Evolutionary conservation across 2,113 vertebrate genomes (phyloP).

Genomic region (Poeciliopsis turrubarensis): DNA sequence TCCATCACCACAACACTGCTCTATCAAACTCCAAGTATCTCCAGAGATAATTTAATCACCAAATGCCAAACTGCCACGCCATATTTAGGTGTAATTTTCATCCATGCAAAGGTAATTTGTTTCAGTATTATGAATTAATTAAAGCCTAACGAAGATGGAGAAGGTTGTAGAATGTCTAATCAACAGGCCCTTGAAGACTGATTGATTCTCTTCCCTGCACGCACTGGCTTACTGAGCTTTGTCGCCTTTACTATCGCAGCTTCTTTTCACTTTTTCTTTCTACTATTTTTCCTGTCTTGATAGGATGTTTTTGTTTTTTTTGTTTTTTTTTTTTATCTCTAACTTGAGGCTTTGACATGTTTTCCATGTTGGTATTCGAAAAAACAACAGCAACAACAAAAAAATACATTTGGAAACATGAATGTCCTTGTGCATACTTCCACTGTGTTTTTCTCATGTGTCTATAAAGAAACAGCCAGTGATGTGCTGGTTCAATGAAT

Average conservation of each 20-base stretch:
- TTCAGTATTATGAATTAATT: conserved; percentile 88
- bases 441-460: too few species aligned
- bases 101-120: conserved; percentile 86
- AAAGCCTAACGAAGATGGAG: conserved; percentile 85
- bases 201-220: conserved; percentile 74
- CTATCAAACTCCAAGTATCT: conserved; percentile 80
- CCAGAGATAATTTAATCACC: conserved; percentile 84
- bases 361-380: not conserved
- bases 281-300: conserved; percentile 11
- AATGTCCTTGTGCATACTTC: not conserved
- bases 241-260: conserved; percentile 40
- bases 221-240: conserved; percentile 53
- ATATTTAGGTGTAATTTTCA: conserved; percentile 85
- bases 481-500: too few species aligned
- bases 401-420: not conserved
- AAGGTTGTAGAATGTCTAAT: conserved; percentile 81
- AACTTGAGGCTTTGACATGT: conserved; percentile 9
- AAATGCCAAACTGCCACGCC: conserved; percentile 83
- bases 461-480: too few species aligned
- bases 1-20: conserved; percentile 74
- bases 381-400: too few species aligned
- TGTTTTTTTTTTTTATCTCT: not conserved
- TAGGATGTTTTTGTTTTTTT: not conserved
- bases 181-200: conserved; percentile 76
- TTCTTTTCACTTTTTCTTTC: not conserved